Percentiles rank a stretch among this genome's conserved stretches.
phyloP scores from a whole-genome alignment of 2,113 vertebrate species.

The Silurus meridionalis region DNA sequence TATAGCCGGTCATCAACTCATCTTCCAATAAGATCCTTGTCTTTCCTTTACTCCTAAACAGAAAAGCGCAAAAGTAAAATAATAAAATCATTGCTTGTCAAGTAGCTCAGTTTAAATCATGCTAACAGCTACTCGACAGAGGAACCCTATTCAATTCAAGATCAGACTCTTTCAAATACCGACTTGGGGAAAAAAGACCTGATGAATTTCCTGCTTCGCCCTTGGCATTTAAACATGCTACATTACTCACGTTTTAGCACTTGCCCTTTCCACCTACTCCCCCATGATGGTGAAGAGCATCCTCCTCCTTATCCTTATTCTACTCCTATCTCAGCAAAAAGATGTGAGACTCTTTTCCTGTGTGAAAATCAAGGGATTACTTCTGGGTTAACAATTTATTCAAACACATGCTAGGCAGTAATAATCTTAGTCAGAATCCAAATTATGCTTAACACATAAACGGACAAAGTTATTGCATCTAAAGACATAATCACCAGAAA shows the following conservation, averaged over 20 bases:
- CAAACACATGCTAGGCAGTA: neutral
- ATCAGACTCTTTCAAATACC: constrained; percentile 30
- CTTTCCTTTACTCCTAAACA: neutral
- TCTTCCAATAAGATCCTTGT: neutral
- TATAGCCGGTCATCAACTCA: constrained; percentile 4
- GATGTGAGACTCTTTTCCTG: neutral
- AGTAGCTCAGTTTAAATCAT: constrained; percentile 33
- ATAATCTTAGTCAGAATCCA: neutral
- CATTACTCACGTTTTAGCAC: constrained; percentile 30
- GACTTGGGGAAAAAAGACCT: constrained; percentile 12
- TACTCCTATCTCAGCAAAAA: neutral
- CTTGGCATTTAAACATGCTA: constrained; percentile 40
- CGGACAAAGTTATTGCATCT: neutral
- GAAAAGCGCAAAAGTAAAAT: constrained; percentile 18
- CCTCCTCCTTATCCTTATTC: neutral
- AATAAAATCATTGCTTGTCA: constrained; percentile 34
- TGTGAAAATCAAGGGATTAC: neutral
- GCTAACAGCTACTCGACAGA: constrained; percentile 20
- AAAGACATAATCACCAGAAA: neutral
- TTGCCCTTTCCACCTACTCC: constrained; percentile 36
- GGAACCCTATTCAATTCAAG: constrained; percentile 33
- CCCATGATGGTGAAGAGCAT: neutral
- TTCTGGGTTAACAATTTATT: neutral
- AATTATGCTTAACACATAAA: neutral
- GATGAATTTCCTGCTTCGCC: constrained; percentile 25